A percentile compares a stretch with the other conserved stretches of the same genome.
These are phyloP conservation scores for Prorops nasuta DNA, from an alignment of 1,140 invertebrate species.

Conservation along the genomic window DNA sequence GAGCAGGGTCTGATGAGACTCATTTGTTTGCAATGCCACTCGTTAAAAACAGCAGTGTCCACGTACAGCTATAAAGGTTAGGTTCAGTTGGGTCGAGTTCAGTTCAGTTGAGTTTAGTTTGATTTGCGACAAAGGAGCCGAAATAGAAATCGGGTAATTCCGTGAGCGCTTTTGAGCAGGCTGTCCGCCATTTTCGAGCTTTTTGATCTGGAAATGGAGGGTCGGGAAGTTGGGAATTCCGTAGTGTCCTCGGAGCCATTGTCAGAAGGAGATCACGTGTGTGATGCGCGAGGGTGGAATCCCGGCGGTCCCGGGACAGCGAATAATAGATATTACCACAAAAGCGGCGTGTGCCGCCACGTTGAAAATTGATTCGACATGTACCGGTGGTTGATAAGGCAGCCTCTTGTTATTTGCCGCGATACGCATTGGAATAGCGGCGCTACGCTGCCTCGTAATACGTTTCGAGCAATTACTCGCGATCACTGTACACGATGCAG, in stretches of 20 bases:
- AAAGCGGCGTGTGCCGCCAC: constrained; percentile 32
- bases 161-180: too few relatives aligned
- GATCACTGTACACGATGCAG: not conserved
- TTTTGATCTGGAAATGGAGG: constrained; percentile 25
- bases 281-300: constrained; percentile 26
- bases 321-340: constrained; percentile 40
- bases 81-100: too few relatives aligned
- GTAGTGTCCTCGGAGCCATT: constrained; percentile 20
- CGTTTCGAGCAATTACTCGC: not conserved
- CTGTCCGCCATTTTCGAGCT: too few relatives aligned
- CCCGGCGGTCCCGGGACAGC: constrained; percentile 16
- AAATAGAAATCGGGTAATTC: too few relatives aligned
- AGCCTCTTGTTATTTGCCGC: constrained; percentile 28
- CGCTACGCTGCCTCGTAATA: not conserved
- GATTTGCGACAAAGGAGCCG: too few relatives aligned
- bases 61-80: too few relatives aligned
- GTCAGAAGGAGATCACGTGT: constrained; percentile 31
- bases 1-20: too few relatives aligned
- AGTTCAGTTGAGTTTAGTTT: too few relatives aligned
- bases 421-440: not conserved
- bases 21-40: too few relatives aligned
- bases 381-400: constrained; percentile 31
- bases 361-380: constrained; percentile 38
- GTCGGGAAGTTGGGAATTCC: constrained; percentile 15
- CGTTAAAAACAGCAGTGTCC: too few relatives aligned